phyloP scores from a whole-genome alignment of 2,888 invertebrate genomes.

The Limnephilus auricula region DNA sequence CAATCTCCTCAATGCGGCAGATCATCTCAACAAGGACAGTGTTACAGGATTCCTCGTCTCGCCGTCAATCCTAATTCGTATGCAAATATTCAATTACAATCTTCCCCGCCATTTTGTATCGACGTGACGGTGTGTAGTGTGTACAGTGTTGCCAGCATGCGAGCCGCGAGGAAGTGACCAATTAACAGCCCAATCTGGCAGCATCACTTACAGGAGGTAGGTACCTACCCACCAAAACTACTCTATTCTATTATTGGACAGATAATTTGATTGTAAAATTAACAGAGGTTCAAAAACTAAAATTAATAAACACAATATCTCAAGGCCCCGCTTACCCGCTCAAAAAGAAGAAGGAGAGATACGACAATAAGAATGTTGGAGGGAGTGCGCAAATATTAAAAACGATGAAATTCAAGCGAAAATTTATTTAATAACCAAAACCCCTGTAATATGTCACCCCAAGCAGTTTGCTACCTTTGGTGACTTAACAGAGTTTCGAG shows the following conservation, averaged over 20 bases:
- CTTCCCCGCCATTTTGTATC: not conserved
- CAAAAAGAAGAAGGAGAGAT: too few relatives aligned
- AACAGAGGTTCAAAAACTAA: too few relatives aligned
- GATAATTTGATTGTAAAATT: too few relatives aligned
- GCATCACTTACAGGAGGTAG: conserved; percentile 1
- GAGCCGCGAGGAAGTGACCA: conserved; percentile 42
- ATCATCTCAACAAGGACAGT: not conserved
- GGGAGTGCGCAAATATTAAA: too few relatives aligned
- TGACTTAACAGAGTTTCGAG: too few relatives aligned
- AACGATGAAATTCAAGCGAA: too few relatives aligned
- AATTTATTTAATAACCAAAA: too few relatives aligned
- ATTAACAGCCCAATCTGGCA: conserved; percentile 48
- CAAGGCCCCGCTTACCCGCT: too few relatives aligned
- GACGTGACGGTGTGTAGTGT: not conserved
- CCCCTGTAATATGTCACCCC: too few relatives aligned
- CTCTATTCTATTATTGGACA: not conserved
- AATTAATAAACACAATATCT: too few relatives aligned
- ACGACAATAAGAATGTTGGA: too few relatives aligned
- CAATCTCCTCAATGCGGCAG: not conserved
- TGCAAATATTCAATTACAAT: conserved; percentile 8
- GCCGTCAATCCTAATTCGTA: conserved; percentile 10
- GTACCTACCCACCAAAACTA: conserved; percentile 2
- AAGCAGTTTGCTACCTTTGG: too few relatives aligned
- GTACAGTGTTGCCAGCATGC: not conserved
- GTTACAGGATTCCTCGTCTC: not conserved